Conservation (phyloP, 2,888 invertebrate genomes). For the Trissoscelio sp. region DNA sequence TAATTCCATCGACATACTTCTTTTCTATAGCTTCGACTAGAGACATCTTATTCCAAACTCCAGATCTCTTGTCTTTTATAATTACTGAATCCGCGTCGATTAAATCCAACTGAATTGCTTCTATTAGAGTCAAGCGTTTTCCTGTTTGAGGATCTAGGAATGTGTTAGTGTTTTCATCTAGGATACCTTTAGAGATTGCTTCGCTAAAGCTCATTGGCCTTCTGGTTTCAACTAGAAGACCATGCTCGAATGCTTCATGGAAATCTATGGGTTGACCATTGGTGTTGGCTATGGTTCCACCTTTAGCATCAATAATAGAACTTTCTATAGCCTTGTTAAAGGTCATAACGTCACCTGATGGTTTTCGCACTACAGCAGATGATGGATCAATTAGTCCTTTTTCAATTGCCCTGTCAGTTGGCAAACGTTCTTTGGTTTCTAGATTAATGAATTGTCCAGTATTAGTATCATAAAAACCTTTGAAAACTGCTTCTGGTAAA, state of each 20-base stretch:
- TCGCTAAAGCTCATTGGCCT: slow-evolving; percentile 92
- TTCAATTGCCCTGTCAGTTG: slow-evolving; percentile 92
- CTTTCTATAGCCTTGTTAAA: slow-evolving; percentile 92
- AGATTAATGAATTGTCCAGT: slow-evolving; percentile 93
- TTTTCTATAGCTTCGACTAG: slow-evolving; percentile 91
- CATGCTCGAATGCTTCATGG: slow-evolving; percentile 93
- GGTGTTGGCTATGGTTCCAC: slow-evolving; percentile 87
- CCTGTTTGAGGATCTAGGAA: slow-evolving; percentile 94
- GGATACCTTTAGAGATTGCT: slow-evolving; percentile 92
- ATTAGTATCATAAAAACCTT: slow-evolving; percentile 94
- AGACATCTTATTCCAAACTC: slow-evolving; percentile 90
- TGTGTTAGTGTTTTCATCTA: slow-evolving; percentile 90
- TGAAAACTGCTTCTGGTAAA: slow-evolving; percentile 94
- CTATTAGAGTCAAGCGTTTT: slow-evolving; percentile 90
- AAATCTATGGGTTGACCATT: slow-evolving; percentile 88
- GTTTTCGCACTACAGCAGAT: slow-evolving; percentile 92
- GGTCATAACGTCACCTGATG: slow-evolving; percentile 89
- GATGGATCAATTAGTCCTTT: slow-evolving; percentile 93
- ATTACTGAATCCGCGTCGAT: slow-evolving; percentile 94
- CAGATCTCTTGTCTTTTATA: slow-evolving; percentile 90
- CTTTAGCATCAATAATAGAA: slow-evolving; percentile 90
- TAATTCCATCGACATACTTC: slow-evolving; percentile 89
- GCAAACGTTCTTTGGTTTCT: slow-evolving; percentile 90
- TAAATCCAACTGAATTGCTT: slow-evolving; percentile 92
- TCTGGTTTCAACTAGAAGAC: slow-evolving; percentile 91